Base-by-base conservation (phyloP, 2,888 invertebrate genomes). In the Plutella xylostella region DNA sequence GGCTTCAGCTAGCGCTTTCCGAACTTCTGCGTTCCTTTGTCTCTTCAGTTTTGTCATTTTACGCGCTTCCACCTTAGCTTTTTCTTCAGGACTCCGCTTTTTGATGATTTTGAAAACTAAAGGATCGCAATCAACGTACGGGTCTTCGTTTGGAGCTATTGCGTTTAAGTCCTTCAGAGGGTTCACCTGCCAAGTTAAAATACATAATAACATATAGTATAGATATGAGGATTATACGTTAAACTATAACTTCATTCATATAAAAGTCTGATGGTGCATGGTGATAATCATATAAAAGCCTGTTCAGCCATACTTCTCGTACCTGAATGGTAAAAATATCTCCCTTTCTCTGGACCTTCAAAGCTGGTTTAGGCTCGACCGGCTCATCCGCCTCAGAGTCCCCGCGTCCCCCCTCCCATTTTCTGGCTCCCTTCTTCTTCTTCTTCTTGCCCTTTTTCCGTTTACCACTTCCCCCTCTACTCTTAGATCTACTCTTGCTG, bases 81-180 rank as follows among this genome's bases (percentile, higher is more conserved):
- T 82, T 41, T 85, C 82, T 45, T 84, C 73, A 12, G 85, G 76
- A 34, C 85, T 84, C 30, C 88, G 80, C 55, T 87, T 87, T 58
- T 89, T 88, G 0, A 86, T 82, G 19, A 91, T 89, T 63, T 87
- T 88, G 56, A 90, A 90, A 46, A 89, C 80, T 65, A 90, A 78
- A 0, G 90, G 90, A 48, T 89, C 88, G 60, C 89, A 89, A 45
- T 89, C 86, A 33, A 88, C 86, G 56, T 90, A 90, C 0, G 90
- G 90, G 61, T 89, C 87, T 55, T 90, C 89, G 50, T 87, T 86
- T 1, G 83, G 76, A 14, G 68, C 71, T 34, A 90, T 68, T 18
- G 82, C 79, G 1, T 79, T 75, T 0, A 88, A 72, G 55, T 89
- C 87, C 66, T 89, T 90, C 2, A 90, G 61, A 0, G 90, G 90